Base-by-base conservation (phyloP, 1,140 invertebrate genomes). In the Pogonomyrmex californicus region DNA sequence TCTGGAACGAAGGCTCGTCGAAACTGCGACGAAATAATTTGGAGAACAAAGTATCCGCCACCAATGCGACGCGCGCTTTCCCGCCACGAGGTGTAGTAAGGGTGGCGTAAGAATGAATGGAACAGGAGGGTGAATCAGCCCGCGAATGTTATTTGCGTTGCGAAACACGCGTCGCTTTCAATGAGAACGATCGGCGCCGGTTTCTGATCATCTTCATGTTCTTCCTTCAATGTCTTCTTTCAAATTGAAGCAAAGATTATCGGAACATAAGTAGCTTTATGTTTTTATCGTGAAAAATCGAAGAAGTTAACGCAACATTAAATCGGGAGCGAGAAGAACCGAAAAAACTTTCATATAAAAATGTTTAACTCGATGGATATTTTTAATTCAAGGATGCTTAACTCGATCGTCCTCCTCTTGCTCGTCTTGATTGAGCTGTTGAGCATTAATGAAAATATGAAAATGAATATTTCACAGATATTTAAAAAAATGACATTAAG, bases 21-120 rank as follows among this genome's bases (percentile, higher is more conserved):
- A 38, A 82, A 71, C 41, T 73, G 44, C 68, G 79, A 73, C 54
- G 79, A 75, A 83, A 83, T 30, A 81, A 81, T 81, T 73, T 60
- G 33, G n/a, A 38, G 41, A 73, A 73, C 54, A 44, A 73, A 30
- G 33, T 44, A 60, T n/a, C 17, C 79, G n/a, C 38, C 54, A 17
- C 41, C 5, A 71, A 60, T 41, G 79, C 79, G 68, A 7, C 79
- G 79, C 79, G 79, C 79, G 68, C 10, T 83, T 83, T 83, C 56
- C 68, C 68, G 58, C 79, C 79, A 83, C 79, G 79, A 75, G 79
- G 68, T 60, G 36, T 83, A 83, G 56, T 83, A 75, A 83, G 68
- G 38, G 44, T 38, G 38, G 44, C 23, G 79, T 38, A 75, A 73
- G 68, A 62, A 83, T 83, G 79, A 83, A 83, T 83, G 79, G 68